Evolutionary conservation across 2,888 invertebrate species (phyloP), one percentile per base, ranked within the genome.

Genomic region (Troilus luridus): DNA sequence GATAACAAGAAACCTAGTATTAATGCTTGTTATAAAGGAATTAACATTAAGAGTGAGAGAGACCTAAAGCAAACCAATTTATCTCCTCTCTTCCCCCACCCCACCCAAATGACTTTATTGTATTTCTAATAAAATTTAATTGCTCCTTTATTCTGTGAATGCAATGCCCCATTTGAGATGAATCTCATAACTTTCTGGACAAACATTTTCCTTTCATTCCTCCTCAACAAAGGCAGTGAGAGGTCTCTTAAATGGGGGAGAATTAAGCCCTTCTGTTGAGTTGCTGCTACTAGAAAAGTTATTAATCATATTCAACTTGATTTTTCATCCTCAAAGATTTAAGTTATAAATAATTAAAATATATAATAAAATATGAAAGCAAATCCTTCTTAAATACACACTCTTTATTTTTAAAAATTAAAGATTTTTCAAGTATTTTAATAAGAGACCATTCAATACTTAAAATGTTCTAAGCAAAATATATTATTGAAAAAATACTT

Each of bases 151-250:
- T 17, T 27, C 1, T 41, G 41, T 1, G 41, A 77, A 77, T 41
- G 0, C 72, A 8, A 8, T 0, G 27, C 7, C 41, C 67, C 24
- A 14, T 67, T 24, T 24, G 67, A 67, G 67, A 27, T 67, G 12
- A 67, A 67, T 67, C 67, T 67, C 67, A 27, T 67, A 67, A 67
- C 67, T 27, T 64, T 64, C 64, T n/a, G n/a, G n/a, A 24, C 64
- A 64, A n/a, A 24, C n/a, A 24, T 64, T 64, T 24, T 10, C 64
- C 10, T 64, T 67, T 67, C 11, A 67, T 67, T 67, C 67, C 24
- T 27, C 24, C 3, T 5, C 3, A 14, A 67, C 67, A 67, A 67
- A 24, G 67, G 24, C 67, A 14, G 12, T 67, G 14, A 27, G 27
- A 27, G 12, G 0, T 27, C 19, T 67, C 2, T 14, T 67, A 24